These are phyloP conservation scores for Pyrocoelia pectoralis DNA, from an alignment of 2,888 invertebrate species.

Conservation along the genomic window DNA sequence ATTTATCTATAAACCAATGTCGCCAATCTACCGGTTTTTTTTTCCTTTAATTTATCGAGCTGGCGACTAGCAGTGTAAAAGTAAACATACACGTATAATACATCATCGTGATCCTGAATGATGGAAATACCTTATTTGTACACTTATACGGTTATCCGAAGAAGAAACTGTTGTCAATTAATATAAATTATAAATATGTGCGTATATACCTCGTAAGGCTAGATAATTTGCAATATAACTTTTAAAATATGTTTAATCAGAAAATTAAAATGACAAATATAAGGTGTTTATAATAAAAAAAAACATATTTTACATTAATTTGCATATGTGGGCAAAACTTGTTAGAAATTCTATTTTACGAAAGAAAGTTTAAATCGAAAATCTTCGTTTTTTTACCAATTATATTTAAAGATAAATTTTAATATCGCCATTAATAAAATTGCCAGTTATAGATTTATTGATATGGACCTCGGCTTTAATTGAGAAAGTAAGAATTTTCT, in stretches of 20 bases:
- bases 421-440: no score
- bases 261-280: not conserved
- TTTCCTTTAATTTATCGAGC: not conserved
- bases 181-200: not conserved
- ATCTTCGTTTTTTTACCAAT: not conserved
- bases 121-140: slow-evolving; percentile 9
- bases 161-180: not conserved
- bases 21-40: not conserved
- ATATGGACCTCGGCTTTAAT: no score
- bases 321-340: slow-evolving; percentile 8
- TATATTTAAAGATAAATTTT: no score
- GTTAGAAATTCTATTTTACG: not conserved
- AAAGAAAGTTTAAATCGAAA: not conserved
- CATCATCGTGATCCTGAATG: slow-evolving; percentile 12
- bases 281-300: not conserved
- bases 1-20: not conserved
- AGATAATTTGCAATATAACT: not conserved
- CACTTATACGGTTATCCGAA: not conserved
- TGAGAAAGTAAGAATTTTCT: no score
- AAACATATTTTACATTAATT: slow-evolving; percentile 2
- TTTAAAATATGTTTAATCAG: not conserved
- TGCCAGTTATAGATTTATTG: no score
- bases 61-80: slow-evolving; percentile 13
- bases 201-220: not conserved
- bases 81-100: slow-evolving; percentile 29